A percentile compares a stretch with the other conserved stretches of the same genome.
Evolutionary conservation across 2,797 vertebrate species (phyloP).

Genomic region (Lerista edwardsae): DNA sequence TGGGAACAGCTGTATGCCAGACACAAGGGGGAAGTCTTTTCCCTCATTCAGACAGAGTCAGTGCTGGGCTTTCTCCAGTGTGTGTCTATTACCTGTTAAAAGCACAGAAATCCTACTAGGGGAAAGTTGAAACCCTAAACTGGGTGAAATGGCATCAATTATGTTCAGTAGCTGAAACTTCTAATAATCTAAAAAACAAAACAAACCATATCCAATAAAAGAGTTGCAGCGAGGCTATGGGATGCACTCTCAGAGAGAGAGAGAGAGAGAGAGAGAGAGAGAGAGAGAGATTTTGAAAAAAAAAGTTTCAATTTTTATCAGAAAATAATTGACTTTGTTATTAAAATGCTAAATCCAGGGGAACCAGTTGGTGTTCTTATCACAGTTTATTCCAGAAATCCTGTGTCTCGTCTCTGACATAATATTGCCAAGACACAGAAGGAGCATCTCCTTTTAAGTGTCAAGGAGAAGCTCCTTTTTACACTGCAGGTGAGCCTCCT

Average conservation of each 20-base stretch:
- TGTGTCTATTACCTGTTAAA: not conserved
- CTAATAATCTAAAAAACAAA: no score
- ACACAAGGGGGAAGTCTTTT: not conserved
- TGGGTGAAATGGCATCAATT: no score
- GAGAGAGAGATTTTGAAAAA: not conserved
- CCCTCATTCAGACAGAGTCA: not conserved
- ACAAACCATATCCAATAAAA: no score
- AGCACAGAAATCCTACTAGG: no score
- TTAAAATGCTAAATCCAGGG: slow-evolving; percentile 19
- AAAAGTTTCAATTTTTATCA: not conserved
- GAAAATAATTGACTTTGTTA: not conserved
- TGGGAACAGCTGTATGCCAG: not conserved
- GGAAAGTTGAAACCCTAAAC: no score
- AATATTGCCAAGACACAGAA: not conserved
- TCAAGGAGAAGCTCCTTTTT: slow-evolving; percentile 7
- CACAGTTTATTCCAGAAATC: not conserved
- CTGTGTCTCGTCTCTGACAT: not conserved
- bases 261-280: no score
- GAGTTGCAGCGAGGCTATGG: no score
- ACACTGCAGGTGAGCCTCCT: fast-evolving
- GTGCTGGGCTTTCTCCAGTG: not conserved
- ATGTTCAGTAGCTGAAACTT: no score
- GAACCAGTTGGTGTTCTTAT: not conserved
- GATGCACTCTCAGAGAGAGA: no score
- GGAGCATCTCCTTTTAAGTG: not conserved